Evolutionary conservation across 2,113 vertebrate genomes (phyloP), one percentile per base, ranked within the genome.

Genomic region (Riparia riparia): DNA sequence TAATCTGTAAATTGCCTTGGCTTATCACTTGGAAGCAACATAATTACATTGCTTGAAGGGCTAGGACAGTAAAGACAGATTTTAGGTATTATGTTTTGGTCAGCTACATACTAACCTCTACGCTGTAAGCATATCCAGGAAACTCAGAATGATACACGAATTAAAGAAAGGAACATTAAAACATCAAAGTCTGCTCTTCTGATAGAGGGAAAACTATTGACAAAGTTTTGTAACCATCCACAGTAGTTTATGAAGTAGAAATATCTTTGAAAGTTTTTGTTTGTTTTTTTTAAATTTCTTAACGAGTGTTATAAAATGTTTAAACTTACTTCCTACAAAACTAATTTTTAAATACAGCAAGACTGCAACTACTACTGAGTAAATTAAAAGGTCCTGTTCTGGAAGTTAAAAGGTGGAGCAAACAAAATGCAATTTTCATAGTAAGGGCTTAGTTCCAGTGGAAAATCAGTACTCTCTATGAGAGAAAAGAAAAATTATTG

Each of bases 1-100:
- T 89, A 96, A 93, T 94, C 82, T 92, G 90, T 64, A 92, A 89
- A 91, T 96, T 96, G 90, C 91, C 95, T 94, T 78, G 90, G 94
- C 82, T 96, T 95, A 95, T 90, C 81, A 22, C 92, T 93, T 96
- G 83, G 74, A 84, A 93, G 93, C 70, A 89, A 92, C 86, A 58
- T 94, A 96, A 96, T 95, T 95, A 89, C 90, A 89, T 14, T 77
- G 93, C 92, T 81, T 85, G 73, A 82, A 93, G 54, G 68, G 82
- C 79, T 64, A 64, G 84, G 70, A 81, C 14, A 68, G 90, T 63
- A 78, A 80, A 90, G 72, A 47, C 87, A 96, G 74, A 85, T 90
- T 93, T 87, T 58, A 72, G 70, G 58, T 77, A 95, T 73, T 81
- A 76, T 17, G 50, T 80, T 93, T 88, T 93, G 64, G 64, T 86